phyloP scores from a whole-genome alignment of 2,888 invertebrate genomes.

The Caenorhabditis sulstoni region DNA sequence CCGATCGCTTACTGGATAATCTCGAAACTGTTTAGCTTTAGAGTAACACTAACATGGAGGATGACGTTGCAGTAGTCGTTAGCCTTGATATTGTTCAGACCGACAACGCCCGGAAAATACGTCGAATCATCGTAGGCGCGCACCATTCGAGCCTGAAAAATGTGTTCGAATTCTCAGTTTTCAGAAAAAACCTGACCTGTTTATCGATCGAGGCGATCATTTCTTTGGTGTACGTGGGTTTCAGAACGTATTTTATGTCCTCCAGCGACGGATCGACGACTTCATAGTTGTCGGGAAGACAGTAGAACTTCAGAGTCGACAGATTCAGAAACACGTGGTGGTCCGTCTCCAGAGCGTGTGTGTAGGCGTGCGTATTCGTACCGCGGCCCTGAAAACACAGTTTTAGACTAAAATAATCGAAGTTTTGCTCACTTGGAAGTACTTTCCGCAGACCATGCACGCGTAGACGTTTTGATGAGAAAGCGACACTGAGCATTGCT shows the following conservation, averaged over 20 bases:
- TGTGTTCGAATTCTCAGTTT: no score
- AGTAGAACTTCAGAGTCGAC: constrained; percentile 96
- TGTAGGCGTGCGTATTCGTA: constrained; percentile 97
- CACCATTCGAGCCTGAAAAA: constrained; percentile 87
- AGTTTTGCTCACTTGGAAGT: constrained; percentile 86
- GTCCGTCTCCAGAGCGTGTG: constrained; percentile 96
- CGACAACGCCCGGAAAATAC: constrained; percentile 96
- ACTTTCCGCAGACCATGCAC: constrained; percentile 98
- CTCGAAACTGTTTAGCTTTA: no score
- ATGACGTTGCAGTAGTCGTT: constrained; percentile 99
- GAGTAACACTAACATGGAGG: constrained; percentile 87
- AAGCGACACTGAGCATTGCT: constrained; percentile 96
- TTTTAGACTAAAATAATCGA: background rate
- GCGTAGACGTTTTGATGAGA: constrained; percentile 99
- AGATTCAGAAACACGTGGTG: constrained; percentile 97
- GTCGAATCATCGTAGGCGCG: constrained; percentile 91
- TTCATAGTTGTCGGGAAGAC: constrained; percentile 99
- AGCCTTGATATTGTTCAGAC: constrained; percentile 98
- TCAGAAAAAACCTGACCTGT: constrained; percentile 81
- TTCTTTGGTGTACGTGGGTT: constrained; percentile 92
- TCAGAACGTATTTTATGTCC: constrained; percentile 96
- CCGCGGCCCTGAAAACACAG: constrained; percentile 88
- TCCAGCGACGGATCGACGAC: constrained; percentile 96
- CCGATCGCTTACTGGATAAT: no score
- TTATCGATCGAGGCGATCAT: constrained; percentile 89